Evolutionary conservation across 2,888 invertebrate genomes (phyloP).

Genomic region (Hydraecia micacea): DNA sequence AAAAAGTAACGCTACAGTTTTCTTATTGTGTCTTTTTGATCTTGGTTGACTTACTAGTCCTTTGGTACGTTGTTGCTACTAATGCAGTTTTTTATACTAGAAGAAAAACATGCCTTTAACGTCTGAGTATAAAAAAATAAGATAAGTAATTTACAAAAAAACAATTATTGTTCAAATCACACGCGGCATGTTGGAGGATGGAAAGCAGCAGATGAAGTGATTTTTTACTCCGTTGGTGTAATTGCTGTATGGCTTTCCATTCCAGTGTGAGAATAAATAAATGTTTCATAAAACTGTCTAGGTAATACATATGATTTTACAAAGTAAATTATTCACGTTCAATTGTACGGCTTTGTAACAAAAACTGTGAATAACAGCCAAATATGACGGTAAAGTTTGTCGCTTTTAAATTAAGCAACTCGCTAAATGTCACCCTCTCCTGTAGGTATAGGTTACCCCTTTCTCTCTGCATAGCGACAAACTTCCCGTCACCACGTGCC

Average conservation of each 20-base stretch:
- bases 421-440: conserved; percentile 9
- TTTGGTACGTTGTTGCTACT: conserved; percentile 1
- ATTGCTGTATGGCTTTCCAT: no score
- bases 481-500: conserved; percentile 11
- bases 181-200: no score
- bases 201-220: no score
- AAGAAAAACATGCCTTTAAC: not conserved
- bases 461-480: not conserved
- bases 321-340: not conserved
- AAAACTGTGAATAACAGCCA: conserved; percentile 9
- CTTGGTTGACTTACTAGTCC: not conserved
- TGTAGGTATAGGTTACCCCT: conserved; percentile 15
- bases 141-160: not conserved
- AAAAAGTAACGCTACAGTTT: not conserved
- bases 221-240: no score
- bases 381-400: conserved; percentile 4
- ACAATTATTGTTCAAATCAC: no score
- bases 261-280: not conserved
- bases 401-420: conserved; percentile 14
- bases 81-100: not conserved
- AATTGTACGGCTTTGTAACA: not conserved
- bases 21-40: not conserved
- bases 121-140: not conserved
- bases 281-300: not conserved
- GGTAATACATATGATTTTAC: not conserved